Base-by-base conservation (phyloP, 1,140 invertebrate genomes). In the Olivierus martensii region DNA sequence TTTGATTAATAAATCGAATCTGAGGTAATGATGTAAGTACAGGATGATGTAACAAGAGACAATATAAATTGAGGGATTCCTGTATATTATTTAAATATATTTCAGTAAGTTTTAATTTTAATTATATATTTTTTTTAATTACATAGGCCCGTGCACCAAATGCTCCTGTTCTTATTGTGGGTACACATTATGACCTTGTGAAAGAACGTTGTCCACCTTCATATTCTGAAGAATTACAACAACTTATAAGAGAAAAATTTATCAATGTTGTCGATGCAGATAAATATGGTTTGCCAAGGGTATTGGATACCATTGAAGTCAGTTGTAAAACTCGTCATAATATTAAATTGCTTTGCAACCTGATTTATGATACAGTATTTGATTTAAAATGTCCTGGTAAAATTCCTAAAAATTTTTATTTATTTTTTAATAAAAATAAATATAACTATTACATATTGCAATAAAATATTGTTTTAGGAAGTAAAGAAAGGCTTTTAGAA, bases 251-350 rank as follows among this genome's bases (percentile, higher is more conserved):
- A 2, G 84, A 90, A 52, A 78, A 83, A 55, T 96, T 96, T 61
- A 89, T 96, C 53, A 87, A 86, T 44, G 80, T 94, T 3, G 82
- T 88, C 0, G 94, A 98, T 71, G 87, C 92, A 0, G 92, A 97
- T 65, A 98, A 97, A 69, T 82, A 87, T 63, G 94, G 94, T 0
- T 68, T 98, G 14, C 95, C 95, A 0, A 75, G 87, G 45, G 91
- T 99, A 0, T 75, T 95, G 55, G 89, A 92, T 64, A 87, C 88
- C 0, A 83, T 98, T 19, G 92, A 96, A 76, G 82, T 97, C 7
- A 76, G 70, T 51, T 87, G 83, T 61, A 93, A 87, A 64, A 92
- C 86, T 0, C 74, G 84, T 3, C 84, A 93, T 65, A 96, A 97
- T 66, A 85, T 98, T 35, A 83, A 85, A 56, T 77, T 88, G 46